Evolutionary conservation across 2,113 vertebrate genomes (phyloP).

Genomic region (Dipodomys merriami): DNA sequence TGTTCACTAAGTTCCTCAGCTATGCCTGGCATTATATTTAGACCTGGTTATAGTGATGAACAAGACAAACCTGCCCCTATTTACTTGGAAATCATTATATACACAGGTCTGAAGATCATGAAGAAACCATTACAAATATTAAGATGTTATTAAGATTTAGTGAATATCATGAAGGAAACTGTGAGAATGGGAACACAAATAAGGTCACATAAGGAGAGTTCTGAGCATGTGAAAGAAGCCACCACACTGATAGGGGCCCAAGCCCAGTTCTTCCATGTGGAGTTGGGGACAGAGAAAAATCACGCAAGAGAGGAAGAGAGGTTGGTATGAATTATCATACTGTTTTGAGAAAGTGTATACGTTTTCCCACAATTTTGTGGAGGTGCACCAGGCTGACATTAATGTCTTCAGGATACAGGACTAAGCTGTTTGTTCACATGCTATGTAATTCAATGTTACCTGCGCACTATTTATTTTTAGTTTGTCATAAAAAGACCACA

Average conservation of each 20-base stretch:
- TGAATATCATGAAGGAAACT: background rate
- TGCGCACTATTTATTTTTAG: background rate
- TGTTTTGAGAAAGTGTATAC: background rate
- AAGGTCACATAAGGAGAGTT: background rate
- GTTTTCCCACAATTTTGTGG: background rate
- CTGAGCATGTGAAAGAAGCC: background rate
- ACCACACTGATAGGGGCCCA: fast-evolving
- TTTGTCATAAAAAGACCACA: background rate
- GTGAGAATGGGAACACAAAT: background rate
- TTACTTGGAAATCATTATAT: background rate
- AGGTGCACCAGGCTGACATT: background rate
- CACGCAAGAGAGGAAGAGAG: background rate
- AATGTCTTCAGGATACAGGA: background rate
- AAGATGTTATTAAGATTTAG: background rate
- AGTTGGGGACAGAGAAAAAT: background rate
- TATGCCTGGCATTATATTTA: background rate
- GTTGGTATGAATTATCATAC: background rate
- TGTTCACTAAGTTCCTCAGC: background rate
- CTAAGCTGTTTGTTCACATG: background rate
- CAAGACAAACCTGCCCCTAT: background rate
- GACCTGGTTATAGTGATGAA: background rate
- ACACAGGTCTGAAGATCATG: fast-evolving
- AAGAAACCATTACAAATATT: background rate
- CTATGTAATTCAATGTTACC: background rate
- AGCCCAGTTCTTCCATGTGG: background rate